Conservation (phyloP, 1,140 invertebrate species). For the Notospermus geniculatus region DNA sequence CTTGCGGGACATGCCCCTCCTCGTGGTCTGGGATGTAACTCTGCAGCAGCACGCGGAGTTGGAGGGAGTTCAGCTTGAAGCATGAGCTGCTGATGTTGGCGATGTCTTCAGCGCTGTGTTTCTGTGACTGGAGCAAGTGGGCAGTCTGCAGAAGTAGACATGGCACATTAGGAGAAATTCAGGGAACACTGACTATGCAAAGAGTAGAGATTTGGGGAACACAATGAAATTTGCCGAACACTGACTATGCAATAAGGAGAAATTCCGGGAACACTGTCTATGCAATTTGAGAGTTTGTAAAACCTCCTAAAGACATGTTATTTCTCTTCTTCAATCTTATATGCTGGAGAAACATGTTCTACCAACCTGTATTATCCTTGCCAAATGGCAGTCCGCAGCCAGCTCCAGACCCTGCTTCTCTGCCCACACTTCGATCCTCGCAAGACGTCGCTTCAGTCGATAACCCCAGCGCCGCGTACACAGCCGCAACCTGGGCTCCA, state of each 20-base stretch:
- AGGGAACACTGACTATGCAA: neutral
- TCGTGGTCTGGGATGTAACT: constrained; percentile 75
- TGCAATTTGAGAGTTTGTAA: too few relatives aligned
- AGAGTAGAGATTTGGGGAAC: too few relatives aligned
- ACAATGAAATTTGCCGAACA: too few relatives aligned
- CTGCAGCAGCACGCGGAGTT: constrained; percentile 73
- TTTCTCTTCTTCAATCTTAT: too few relatives aligned
- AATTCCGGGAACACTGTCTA: too few relatives aligned
- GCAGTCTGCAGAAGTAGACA: constrained; percentile 50
- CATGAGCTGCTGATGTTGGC: constrained; percentile 87
- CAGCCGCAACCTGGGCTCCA: constrained; percentile 51
- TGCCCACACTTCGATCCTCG: constrained; percentile 88
- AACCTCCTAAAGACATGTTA: too few relatives aligned
- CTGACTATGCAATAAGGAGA: too few relatives aligned
- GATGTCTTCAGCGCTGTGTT: constrained; percentile 86
- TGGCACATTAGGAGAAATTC: neutral
- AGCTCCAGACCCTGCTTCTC: constrained; percentile 95
- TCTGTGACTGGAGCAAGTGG: constrained; percentile 70
- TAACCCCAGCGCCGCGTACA: constrained; percentile 74
- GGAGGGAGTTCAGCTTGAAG: constrained; percentile 95
- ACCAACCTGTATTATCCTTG: constrained; percentile 80
- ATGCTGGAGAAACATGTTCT: too few relatives aligned
- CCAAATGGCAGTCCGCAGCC: constrained; percentile 95
- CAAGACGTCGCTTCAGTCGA: constrained; percentile 77
- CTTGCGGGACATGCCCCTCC: constrained; percentile 60